Evolutionary conservation across 2,888 invertebrate genomes (phyloP).

Genomic region (Heliconius sara): DNA sequence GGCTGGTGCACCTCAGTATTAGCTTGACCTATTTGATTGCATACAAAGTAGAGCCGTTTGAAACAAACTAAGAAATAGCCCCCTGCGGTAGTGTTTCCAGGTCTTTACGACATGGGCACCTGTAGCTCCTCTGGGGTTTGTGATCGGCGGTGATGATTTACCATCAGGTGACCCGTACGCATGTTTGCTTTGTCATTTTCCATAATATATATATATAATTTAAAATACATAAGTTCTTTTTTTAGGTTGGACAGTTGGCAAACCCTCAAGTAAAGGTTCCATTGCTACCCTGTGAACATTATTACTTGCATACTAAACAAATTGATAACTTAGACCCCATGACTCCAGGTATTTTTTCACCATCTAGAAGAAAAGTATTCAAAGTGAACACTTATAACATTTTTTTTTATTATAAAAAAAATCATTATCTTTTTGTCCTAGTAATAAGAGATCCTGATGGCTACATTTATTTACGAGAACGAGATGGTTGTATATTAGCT

Average conservation of each 20-base stretch:
- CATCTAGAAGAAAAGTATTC: too few relatives aligned
- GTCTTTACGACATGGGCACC: too few relatives aligned
- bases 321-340: slow-evolving; percentile 89
- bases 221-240: slow-evolving; percentile 26
- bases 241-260: slow-evolving; percentile 90
- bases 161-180: too few relatives aligned
- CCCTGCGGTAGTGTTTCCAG: too few relatives aligned
- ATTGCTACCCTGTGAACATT: slow-evolving; percentile 96
- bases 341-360: slow-evolving; percentile 87
- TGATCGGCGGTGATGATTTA: too few relatives aligned
- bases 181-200: too few relatives aligned
- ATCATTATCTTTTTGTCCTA: slow-evolving; percentile 55
- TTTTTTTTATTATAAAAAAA: neutral
- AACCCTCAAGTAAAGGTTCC: slow-evolving; percentile 95
- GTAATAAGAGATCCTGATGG: slow-evolving; percentile 95
- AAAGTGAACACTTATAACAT: neutral
- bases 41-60: too few relatives aligned
- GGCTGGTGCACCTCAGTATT: too few relatives aligned
- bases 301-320: slow-evolving; percentile 94
- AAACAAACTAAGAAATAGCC: too few relatives aligned
- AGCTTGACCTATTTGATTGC: too few relatives aligned
- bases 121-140: too few relatives aligned
- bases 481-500: slow-evolving; percentile 92
- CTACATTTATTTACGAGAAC: slow-evolving; percentile 92
- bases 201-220: neutral